A percentile compares a stretch with the other conserved stretches of the same genome.
Conservation (phyloP, 2,113 vertebrate genomes). For the Oreocharis arfaki region DNA sequence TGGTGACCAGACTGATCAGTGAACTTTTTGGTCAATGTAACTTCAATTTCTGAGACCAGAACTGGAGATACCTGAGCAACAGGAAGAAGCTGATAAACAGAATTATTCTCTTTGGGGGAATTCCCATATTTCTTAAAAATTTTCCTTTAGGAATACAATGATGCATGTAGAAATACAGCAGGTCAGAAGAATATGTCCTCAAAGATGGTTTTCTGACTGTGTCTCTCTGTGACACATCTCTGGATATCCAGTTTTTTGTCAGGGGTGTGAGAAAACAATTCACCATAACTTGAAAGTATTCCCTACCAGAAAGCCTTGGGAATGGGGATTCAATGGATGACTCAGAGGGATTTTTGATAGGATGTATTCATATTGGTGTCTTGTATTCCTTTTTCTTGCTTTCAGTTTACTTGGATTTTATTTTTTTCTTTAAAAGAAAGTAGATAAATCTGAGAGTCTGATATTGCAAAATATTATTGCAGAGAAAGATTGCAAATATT, state of each 20-base stretch:
- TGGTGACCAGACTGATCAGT: neutral
- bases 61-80: neutral
- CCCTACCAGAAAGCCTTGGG: neutral
- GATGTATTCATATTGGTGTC: neutral
- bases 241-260: neutral
- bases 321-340: neutral
- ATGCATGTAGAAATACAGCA: neutral
- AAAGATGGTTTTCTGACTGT: neutral
- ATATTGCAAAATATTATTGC: neutral
- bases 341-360: neutral
- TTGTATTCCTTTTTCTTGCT: neutral
- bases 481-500: neutral
- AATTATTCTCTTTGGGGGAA: neutral
- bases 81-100: neutral
- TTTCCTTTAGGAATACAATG: neutral
- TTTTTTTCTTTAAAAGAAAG: neutral
- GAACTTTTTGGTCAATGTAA: neutral
- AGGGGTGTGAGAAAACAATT: accelerated
- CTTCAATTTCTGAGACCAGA: neutral
- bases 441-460: neutral
- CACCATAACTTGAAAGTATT: neutral
- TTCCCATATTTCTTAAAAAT: neutral
- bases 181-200: neutral
- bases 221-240: neutral
- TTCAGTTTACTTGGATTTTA: neutral